Evolutionary conservation across 2,888 invertebrate genomes (phyloP).

Genomic region (Mimumesa dahlbomi): DNA sequence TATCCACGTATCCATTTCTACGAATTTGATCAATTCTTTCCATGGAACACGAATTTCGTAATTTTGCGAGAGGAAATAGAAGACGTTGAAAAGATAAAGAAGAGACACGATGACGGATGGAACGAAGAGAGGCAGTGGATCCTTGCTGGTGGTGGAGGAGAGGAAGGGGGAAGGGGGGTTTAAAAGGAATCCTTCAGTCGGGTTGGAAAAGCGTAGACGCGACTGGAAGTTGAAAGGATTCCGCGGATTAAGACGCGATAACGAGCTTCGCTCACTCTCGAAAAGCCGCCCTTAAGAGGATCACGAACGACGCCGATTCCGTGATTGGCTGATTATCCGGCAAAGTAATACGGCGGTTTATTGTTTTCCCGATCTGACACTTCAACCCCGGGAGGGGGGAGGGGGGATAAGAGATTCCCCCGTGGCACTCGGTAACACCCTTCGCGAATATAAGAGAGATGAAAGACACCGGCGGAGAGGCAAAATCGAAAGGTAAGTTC

Average conservation of each 20-base stretch:
- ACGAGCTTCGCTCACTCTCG: conserved; percentile 70
- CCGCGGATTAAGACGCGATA: conserved; percentile 74
- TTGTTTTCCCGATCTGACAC: conserved; percentile 67
- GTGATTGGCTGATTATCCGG: conserved; percentile 71
- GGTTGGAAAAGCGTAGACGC: conserved; percentile 63
- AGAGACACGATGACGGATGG: too few relatives aligned
- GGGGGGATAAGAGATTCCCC: conserved; percentile 60
- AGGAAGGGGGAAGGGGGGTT: too few relatives aligned
- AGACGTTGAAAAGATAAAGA: conserved; percentile 13
- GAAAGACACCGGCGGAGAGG: conserved; percentile 38
- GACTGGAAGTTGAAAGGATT: conserved; percentile 72
- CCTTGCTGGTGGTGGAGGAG: conserved; percentile 14
- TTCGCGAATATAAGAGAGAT: conserved; percentile 50
- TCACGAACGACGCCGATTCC: conserved; percentile 63
- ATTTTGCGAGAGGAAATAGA: conserved; percentile 21
- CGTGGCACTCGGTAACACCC: conserved; percentile 58
- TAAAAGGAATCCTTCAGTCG: conserved; percentile 57
- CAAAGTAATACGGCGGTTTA: conserved; percentile 64
- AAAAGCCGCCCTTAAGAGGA: conserved; percentile 67
- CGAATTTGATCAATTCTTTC: too few relatives aligned
- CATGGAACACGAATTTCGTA: too few relatives aligned
- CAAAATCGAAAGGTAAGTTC: conserved; percentile 35
- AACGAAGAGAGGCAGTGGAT: too few relatives aligned
- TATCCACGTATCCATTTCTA: too few relatives aligned
- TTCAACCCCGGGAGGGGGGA: conserved; percentile 52